A percentile compares a stretch with the other conserved stretches of the same genome.
These are phyloP conservation scores for Eristalis intricaria DNA, from an alignment of 2,888 invertebrate species.

Conservation along the genomic window DNA sequence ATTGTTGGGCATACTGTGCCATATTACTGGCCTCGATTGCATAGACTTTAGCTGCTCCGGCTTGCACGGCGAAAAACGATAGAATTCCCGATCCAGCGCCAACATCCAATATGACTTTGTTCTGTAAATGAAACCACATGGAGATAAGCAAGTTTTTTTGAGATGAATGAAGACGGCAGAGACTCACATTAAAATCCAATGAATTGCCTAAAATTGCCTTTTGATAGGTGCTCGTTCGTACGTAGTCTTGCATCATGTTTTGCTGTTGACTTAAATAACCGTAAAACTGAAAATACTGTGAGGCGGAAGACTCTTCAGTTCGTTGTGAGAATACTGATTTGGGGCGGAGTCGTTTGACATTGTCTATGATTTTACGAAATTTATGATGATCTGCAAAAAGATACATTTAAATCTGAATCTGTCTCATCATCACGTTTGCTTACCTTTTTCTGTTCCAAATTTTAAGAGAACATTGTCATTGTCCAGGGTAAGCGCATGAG, in stretches of 20 bases:
- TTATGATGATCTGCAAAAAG: slow-evolving; percentile 77
- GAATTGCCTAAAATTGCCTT: slow-evolving; percentile 96
- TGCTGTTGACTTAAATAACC: slow-evolving; percentile 99
- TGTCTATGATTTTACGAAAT: slow-evolving; percentile 80
- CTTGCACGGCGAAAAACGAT: slow-evolving; percentile 99
- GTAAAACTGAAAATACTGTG: slow-evolving; percentile 99
- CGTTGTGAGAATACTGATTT: slow-evolving; percentile 95
- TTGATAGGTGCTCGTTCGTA: slow-evolving; percentile 98
- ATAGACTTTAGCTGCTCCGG: slow-evolving; percentile 97
- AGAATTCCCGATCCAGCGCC: slow-evolving; percentile 99
- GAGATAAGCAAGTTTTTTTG: not conserved
- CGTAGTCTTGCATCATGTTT: slow-evolving; percentile 99
- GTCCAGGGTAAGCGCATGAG: slow-evolving; percentile 79
- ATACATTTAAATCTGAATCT: too few species aligned
- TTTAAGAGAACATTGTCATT: slow-evolving; percentile 79
- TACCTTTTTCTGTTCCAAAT: slow-evolving; percentile 78
- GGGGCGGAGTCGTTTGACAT: slow-evolving; percentile 80
- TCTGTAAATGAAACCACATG: slow-evolving; percentile 80
- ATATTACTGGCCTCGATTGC: slow-evolving; percentile 99
- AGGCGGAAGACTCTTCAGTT: slow-evolving; percentile 98
- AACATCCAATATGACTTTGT: slow-evolving; percentile 97
- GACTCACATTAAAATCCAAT: slow-evolving; percentile 89
- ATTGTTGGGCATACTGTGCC: slow-evolving; percentile 96
- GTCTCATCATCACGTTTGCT: not conserved
- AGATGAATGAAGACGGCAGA: not conserved